A percentile compares a stretch with the other conserved stretches of the same genome.
phyloP scores from a whole-genome alignment of 2,888 invertebrate genomes.

The Harpalus rufipes region DNA sequence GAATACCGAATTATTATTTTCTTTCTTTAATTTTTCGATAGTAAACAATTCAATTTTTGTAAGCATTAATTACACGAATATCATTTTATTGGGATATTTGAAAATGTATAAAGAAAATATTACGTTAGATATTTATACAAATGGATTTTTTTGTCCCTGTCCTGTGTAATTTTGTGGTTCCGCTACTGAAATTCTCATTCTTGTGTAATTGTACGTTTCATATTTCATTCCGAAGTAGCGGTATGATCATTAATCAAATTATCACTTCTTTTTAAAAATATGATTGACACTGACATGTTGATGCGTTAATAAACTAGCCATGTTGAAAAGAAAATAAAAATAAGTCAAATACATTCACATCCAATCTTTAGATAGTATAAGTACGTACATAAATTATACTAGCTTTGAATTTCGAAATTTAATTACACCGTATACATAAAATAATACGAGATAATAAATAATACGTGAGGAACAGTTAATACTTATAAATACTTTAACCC shows the following conservation, averaged over 20 bases:
- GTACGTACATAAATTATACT: not conserved
- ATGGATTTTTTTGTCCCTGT: too few relatives aligned
- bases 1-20: too few relatives aligned
- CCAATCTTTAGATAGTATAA: not conserved
- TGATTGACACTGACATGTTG: constrained; percentile 56
- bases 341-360: constrained; percentile 8
- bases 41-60: too few relatives aligned
- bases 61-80: too few relatives aligned
- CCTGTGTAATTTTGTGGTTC: not conserved
- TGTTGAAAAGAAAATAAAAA: constrained; percentile 8
- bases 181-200: constrained; percentile 18
- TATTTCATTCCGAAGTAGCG: constrained; percentile 52
- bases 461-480: not conserved
- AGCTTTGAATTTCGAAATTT: not conserved
- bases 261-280: constrained; percentile 52
- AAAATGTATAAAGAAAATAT: too few relatives aligned
- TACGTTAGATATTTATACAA: too few relatives aligned
- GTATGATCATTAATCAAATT: constrained; percentile 59
- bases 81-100: too few relatives aligned
- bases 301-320: constrained; percentile 18
- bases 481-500: too few relatives aligned
- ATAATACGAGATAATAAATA: not conserved
- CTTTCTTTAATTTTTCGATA: too few relatives aligned
- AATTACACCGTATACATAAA: not conserved
- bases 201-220: constrained; percentile 57